These are phyloP conservation scores for Xenopus laevis DNA, from an alignment of 2,113 vertebrate genomes.

Conservation along the genomic window DNA sequence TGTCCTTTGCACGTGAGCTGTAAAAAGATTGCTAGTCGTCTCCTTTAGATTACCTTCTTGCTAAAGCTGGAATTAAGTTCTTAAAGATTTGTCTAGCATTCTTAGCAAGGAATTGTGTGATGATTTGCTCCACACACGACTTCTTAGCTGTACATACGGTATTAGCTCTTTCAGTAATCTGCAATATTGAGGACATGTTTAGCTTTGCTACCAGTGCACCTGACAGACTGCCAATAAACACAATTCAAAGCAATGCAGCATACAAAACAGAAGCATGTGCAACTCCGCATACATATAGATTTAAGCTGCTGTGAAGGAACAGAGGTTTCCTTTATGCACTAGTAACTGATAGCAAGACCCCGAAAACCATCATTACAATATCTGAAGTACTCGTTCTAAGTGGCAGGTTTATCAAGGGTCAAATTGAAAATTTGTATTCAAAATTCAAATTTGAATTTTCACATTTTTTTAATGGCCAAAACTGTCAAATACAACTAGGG, in stretches of 20 bases:
- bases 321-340: neutral
- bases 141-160: slow-evolving; percentile 5
- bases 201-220: slow-evolving; percentile 9
- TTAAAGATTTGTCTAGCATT: slow-evolving; percentile 27
- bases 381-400: no score
- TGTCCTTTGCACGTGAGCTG: neutral
- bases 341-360: neutral
- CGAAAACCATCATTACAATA: neutral
- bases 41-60: slow-evolving; percentile 25
- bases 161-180: slow-evolving; percentile 31
- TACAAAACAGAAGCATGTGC: neutral
- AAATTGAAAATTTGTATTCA: no score
- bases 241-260: neutral
- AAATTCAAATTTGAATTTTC: no score
- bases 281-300: neutral
- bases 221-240: slow-evolving; percentile 14
- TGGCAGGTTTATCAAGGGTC: no score
- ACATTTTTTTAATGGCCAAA: no score
- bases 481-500: no score
- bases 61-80: slow-evolving; percentile 36
- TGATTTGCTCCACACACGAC: slow-evolving; percentile 17
- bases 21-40: neutral
- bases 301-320: neutral
- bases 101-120: slow-evolving; percentile 20
- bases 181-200: slow-evolving; percentile 24